Conservation (phyloP, 2,797 vertebrate genomes). For the Pogonophryne albipinna region DNA sequence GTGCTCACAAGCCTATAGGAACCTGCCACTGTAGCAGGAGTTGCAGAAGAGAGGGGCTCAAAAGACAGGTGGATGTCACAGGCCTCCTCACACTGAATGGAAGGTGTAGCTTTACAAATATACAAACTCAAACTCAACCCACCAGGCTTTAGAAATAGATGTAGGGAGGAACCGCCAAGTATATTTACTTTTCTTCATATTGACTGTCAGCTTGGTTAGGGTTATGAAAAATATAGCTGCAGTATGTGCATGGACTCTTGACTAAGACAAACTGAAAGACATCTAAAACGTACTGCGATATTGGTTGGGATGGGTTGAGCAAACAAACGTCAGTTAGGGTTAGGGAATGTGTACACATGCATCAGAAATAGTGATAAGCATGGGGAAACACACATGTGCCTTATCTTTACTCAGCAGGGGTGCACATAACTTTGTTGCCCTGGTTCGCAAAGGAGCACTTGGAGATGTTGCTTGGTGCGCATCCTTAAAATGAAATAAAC, state of each 20-base stretch:
- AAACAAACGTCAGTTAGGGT: too few species aligned
- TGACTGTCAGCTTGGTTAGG: too few species aligned
- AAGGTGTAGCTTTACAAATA: constrained; percentile 7
- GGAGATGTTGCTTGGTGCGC: too few species aligned
- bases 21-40: constrained; percentile 2
- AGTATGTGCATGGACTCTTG: not conserved
- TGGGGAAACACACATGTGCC: constrained; percentile 2
- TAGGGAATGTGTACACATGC: not conserved
- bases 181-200: constrained; percentile 5
- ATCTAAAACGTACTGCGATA: not conserved
- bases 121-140: constrained; percentile 23
- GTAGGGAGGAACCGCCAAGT: constrained; percentile 14
- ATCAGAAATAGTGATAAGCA: not conserved
- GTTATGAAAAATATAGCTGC: not conserved
- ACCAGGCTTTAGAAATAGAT: constrained; percentile 29
- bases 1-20: constrained; percentile 20
- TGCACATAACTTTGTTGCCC: too few species aligned
- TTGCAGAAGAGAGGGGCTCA: constrained; percentile 1
- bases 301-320: not conserved
- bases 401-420: not conserved
- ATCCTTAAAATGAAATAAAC: too few species aligned
- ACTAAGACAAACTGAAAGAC: not conserved
- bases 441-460: too few species aligned
- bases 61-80: constrained; percentile 4
- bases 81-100: not conserved